Conservation (phyloP, 1,140 invertebrate genomes). For the Leguminivora glycinivorella region DNA sequence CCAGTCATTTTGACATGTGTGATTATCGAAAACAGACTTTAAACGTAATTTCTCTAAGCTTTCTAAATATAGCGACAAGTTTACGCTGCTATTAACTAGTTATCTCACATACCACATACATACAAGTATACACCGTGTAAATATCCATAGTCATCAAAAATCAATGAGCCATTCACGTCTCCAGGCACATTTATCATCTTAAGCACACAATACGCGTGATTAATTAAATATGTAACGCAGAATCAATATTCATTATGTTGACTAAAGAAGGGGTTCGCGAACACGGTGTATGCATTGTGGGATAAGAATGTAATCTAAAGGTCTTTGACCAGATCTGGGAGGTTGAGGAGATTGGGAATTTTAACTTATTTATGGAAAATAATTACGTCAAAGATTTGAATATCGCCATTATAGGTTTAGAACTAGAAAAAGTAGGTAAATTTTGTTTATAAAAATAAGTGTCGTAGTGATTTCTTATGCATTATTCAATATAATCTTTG, state of each 20-base stretch:
- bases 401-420: no score
- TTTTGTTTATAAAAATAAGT: no score
- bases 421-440: no score
- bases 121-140: conserved; percentile 8
- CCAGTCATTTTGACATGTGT: no score
- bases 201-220: conserved; percentile 22
- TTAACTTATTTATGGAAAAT: no score
- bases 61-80: no score
- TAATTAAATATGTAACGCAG: conserved; percentile 29
- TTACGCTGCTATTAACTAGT: not conserved
- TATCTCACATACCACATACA: not conserved
- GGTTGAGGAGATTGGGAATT: no score
- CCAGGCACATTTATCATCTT: conserved; percentile 31
- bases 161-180: conserved; percentile 30
- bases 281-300: not conserved
- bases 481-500: no score
- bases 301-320: not conserved
- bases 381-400: no score
- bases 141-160: conserved; percentile 34
- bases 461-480: no score
- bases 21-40: no score
- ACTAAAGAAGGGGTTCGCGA: conserved; percentile 1
- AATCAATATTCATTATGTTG: conserved; percentile 24
- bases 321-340: not conserved
- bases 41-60: no score